phyloP scores from a whole-genome alignment of 2,797 vertebrate species.

The Luscinia luscinia region DNA sequence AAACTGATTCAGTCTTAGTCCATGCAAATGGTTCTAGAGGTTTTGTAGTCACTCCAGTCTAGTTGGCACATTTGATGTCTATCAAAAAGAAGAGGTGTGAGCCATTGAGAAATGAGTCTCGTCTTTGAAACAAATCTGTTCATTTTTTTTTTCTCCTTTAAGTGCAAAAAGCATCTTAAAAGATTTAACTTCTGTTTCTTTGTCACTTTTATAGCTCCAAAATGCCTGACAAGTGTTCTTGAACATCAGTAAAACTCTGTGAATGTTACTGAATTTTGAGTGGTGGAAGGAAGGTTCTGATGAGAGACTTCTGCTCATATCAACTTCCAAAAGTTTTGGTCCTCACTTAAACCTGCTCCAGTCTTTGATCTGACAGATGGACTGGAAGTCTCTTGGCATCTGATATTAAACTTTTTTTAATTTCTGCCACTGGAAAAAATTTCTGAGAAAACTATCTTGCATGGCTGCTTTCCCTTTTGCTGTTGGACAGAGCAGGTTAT shows the following conservation, averaged over 20 bases:
- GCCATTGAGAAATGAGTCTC: slow-evolving; percentile 29
- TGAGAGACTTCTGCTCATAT: background rate
- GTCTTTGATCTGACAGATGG: background rate
- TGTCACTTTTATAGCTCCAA: slow-evolving; percentile 6
- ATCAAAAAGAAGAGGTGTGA: slow-evolving; percentile 43
- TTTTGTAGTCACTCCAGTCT: background rate
- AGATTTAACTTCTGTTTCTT: slow-evolving; percentile 32
- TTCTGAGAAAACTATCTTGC: background rate
- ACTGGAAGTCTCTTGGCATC: background rate
- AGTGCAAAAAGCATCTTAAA: slow-evolving; percentile 65
- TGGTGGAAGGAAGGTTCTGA: background rate
- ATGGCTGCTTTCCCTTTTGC: background rate
- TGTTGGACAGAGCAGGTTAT: background rate
- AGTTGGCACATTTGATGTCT: background rate
- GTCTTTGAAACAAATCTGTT: slow-evolving; percentile 18
- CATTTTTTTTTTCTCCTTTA: background rate
- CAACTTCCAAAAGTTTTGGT: background rate
- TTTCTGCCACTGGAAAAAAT: background rate
- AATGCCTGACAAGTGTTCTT: background rate
- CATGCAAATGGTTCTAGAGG: background rate
- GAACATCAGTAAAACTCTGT: background rate
- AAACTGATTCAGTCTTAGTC: background rate
- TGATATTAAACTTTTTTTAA: background rate
- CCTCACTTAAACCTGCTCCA: background rate
- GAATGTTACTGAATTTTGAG: background rate